Percentiles rank a stretch among this genome's conserved stretches.
These are phyloP conservation scores for Antheraea pernyi DNA, from an alignment of 1,140 invertebrate genomes.

Conservation along the genomic window DNA sequence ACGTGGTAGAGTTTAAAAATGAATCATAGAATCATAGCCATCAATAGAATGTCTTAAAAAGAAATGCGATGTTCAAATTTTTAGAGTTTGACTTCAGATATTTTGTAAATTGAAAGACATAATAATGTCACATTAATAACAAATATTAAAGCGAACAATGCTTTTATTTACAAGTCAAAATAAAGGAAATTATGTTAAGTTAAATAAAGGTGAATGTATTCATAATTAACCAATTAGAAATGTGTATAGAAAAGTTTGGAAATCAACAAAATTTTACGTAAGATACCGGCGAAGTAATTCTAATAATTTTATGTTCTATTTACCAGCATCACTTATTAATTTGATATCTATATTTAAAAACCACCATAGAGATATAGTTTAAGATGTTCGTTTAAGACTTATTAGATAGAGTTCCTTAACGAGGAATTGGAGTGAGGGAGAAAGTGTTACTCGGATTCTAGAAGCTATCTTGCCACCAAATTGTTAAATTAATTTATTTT, in stretches of 20 bases:
- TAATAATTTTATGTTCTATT: background rate
- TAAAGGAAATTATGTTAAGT: no score
- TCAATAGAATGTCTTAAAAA: constrained; percentile 19
- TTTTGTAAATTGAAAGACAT: no score
- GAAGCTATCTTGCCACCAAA: constrained; percentile 75
- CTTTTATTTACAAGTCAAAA: no score
- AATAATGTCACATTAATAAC: no score
- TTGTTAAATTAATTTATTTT: constrained; percentile 66
- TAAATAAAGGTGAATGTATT: no score
- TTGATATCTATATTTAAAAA: background rate
- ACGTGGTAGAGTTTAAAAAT: background rate
- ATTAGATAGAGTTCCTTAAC: constrained; percentile 59
- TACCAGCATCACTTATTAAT: background rate
- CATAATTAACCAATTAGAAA: no score
- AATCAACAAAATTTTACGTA: background rate
- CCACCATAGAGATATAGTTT: background rate
- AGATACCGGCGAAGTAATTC: background rate
- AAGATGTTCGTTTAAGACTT: constrained; percentile 2
- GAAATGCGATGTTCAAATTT: background rate
- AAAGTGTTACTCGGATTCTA: constrained; percentile 37
- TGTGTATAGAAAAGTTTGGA: no score
- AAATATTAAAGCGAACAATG: no score
- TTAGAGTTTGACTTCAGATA: no score
- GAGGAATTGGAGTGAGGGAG: constrained; percentile 34
- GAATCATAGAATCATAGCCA: background rate